Conservation (phyloP, 2,888 invertebrate genomes). For the Diadromus collaris region DNA sequence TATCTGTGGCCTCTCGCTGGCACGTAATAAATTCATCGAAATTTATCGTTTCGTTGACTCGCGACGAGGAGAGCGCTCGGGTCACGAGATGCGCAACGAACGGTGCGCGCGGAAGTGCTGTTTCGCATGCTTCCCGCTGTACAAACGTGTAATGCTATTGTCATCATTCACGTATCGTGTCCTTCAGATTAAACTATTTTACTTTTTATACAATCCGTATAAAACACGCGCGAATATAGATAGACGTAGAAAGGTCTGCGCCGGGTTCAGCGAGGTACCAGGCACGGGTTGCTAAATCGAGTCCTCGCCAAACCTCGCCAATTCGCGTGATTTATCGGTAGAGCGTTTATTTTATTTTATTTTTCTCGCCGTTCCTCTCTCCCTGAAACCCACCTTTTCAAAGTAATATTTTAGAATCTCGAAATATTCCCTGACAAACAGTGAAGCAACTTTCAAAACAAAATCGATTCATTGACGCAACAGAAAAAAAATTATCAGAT, state of each 20-base stretch:
- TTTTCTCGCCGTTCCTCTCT: neutral
- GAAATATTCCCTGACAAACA: neutral
- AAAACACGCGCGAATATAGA: constrained; percentile 1
- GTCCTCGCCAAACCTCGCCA: constrained; percentile 25
- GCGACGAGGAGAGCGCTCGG: constrained; percentile 52
- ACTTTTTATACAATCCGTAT: constrained; percentile 7
- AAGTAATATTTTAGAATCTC: neutral
- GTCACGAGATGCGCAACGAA: constrained; percentile 42
- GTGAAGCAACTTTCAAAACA: neutral
- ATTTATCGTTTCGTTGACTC: constrained; percentile 59
- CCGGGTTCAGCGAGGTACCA: constrained; percentile 49
- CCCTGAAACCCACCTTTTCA: neutral
- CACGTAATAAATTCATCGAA: constrained; percentile 63
- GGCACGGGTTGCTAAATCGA: constrained; percentile 46
- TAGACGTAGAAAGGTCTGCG: constrained; percentile 14
- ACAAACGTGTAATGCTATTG: neutral
- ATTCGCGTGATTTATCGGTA: constrained; percentile 42
- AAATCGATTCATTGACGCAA: neutral
- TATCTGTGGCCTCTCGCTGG: constrained; percentile 42
- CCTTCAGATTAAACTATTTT: constrained; percentile 6
- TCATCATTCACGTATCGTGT: constrained; percentile 21
- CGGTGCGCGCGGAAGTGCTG: neutral
- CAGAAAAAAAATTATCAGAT: neutral
- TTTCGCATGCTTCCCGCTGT: constrained; percentile 9
- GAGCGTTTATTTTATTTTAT: constrained; percentile 12